Conservation (phyloP, 2,113 vertebrate genomes). For the Irena cyanogastra region DNA sequence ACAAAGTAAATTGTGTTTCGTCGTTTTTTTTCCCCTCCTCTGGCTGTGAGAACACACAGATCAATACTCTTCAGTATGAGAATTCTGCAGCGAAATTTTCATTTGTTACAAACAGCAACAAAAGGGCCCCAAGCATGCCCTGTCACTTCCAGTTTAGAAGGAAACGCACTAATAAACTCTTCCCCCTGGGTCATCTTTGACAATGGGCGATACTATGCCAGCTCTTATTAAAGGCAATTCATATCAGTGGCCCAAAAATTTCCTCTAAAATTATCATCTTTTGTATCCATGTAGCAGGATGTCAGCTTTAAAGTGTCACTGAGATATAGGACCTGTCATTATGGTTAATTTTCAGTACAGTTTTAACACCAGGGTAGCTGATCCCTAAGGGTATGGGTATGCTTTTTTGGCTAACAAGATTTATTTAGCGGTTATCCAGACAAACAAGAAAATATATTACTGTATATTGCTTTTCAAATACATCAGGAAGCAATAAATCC, state of each 20-base stretch:
- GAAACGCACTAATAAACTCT: slow-evolving; percentile 84
- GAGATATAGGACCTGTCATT: slow-evolving; percentile 83
- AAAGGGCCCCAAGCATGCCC: slow-evolving; percentile 75
- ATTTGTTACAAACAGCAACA: slow-evolving; percentile 77
- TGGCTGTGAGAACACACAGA: slow-evolving; percentile 69
- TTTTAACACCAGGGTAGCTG: slow-evolving; percentile 72
- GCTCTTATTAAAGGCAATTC: slow-evolving; percentile 84
- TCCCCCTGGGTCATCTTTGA: slow-evolving; percentile 82
- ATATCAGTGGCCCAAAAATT: slow-evolving; percentile 87
- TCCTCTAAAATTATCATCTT: slow-evolving; percentile 90
- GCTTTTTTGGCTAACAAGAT: slow-evolving; percentile 74
- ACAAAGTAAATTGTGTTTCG: slow-evolving; percentile 69
- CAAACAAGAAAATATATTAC: slow-evolving; percentile 69
- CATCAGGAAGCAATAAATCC: slow-evolving; percentile 40
- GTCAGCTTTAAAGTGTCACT: slow-evolving; percentile 85
- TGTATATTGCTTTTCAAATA: slow-evolving; percentile 60
- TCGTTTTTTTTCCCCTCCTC: background rate
- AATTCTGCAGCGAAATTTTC: slow-evolving; percentile 74
- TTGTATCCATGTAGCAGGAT: slow-evolving; percentile 75
- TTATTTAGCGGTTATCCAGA: slow-evolving; percentile 70
- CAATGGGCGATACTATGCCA: slow-evolving; percentile 83
- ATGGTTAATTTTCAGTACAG: slow-evolving; percentile 78
- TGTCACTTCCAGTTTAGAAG: slow-evolving; percentile 83
- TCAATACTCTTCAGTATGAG: slow-evolving; percentile 74
- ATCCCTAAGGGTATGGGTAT: slow-evolving; percentile 57